Base-by-base conservation (phyloP, 2,797 vertebrate genomes). In the Limnodromus scolopaceus region DNA sequence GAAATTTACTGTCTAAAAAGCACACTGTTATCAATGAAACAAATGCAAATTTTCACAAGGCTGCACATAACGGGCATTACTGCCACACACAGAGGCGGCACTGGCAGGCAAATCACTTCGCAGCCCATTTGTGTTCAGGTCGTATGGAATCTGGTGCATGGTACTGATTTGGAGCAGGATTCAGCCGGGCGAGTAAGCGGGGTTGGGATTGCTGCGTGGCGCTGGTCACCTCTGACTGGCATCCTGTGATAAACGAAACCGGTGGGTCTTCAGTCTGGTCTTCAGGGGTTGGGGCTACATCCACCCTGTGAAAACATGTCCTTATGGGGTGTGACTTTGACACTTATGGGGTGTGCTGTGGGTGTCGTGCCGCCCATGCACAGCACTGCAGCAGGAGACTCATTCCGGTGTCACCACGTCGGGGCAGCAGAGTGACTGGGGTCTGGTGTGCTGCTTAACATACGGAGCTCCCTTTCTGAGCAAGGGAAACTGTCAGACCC, bases 1-100 rank as follows among this genome's bases (percentile, higher is more conserved):
- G 93, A 92, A 94, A 95, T 77, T 58, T 80, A 66, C 81, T 91
- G 76, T 71, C 81, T 72, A 54, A 94, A 94, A 95, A 88, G 32
- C 77, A 58, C 90, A 80, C 41, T 95, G 78, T 95, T 96, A 75
- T 91, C 86, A 83, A 70, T 66, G 66, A 92, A 93, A 95, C 2
- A 9, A 91, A 90, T 63, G 64, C 23, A 78, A 93, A 87, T 79
- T 84, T 93, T 94, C 72, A 84, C 70, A 87, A 51, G 46, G 7
- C 32, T 90, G 64, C 46, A 54, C 65, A 92, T 95, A 91, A 87
- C 84, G 72, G 81, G 54, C 49, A 82, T 86, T 92, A 66, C 45
- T 78, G 53, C 65, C 69, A 70, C 78, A 80, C 32, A 28, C 16
- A 78, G 91, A 71, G 49, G 49, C n/a, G 74, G 79, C 49, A n/a